These are phyloP conservation scores for Actinemys pallida DNA, from an alignment of 2,113 vertebrate genomes.

Conservation along the genomic window DNA sequence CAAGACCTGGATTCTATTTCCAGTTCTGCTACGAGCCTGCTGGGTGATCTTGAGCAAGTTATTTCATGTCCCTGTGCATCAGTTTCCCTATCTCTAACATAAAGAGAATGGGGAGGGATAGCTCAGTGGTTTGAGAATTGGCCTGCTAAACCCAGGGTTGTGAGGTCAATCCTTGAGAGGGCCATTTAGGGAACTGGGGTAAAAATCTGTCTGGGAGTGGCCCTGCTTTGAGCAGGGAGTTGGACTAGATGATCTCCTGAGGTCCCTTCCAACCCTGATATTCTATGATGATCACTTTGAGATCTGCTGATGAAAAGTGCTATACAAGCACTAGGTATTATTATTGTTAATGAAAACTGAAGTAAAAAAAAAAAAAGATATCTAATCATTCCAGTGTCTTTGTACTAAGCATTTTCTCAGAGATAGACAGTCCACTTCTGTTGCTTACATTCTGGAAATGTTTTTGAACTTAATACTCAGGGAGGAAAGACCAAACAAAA, in stretches of 20 bases:
- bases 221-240: no score
- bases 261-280: no score
- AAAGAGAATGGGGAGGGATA: neutral
- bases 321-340: neutral
- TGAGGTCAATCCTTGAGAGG: no score
- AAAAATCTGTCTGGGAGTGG: fast-evolving
- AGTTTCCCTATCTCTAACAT: neutral
- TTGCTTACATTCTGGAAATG: neutral
- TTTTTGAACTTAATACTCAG: neutral
- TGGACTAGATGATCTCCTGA: no score
- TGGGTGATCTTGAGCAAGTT: neutral
- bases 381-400: neutral
- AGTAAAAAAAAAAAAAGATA: neutral
- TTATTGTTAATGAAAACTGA: neutral
- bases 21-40: neutral
- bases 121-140: no score
- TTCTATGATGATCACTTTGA: no score
- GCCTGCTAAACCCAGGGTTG: no score
- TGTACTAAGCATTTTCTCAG: neutral
- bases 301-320: neutral
- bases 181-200: no score
- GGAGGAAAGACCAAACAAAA: neutral
- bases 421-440: neutral
- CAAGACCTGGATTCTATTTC: neutral
- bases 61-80: neutral